These are phyloP conservation scores for Campylorhamphus procurvoides DNA, from an alignment of 2,113 vertebrate genomes.

Conservation along the genomic window DNA sequence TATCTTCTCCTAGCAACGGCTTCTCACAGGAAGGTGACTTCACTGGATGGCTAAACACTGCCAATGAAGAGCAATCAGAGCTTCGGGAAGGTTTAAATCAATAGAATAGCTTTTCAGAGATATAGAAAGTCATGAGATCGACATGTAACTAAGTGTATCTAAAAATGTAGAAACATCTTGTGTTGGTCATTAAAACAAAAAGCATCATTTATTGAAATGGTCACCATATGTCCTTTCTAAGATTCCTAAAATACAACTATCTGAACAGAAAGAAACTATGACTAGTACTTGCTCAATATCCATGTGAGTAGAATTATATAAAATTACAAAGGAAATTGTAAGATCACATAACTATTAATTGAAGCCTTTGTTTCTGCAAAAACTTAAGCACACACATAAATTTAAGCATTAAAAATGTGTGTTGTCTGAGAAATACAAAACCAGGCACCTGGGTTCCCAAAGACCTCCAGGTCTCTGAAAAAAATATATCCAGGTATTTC, in stretches of 20 bases:
- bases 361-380: background rate
- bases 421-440: background rate
- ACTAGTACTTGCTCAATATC: background rate
- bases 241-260: background rate
- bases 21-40: background rate
- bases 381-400: background rate
- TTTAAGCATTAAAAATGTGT: background rate
- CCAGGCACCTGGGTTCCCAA: background rate
- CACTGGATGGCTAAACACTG: background rate
- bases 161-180: background rate
- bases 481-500: background rate
- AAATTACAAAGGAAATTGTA: background rate
- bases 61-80: background rate
- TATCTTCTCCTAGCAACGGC: background rate
- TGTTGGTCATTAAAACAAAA: background rate
- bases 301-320: background rate
- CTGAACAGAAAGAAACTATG: background rate
- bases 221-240: background rate
- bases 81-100: conserved; percentile 21
- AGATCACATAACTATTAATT: background rate
- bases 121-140: background rate
- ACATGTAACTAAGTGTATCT: background rate
- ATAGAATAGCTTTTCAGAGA: background rate
- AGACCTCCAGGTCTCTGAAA: background rate
- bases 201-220: background rate